phyloP scores from a whole-genome alignment of 2,113 vertebrate genomes.

The Brevimyrus niger region DNA sequence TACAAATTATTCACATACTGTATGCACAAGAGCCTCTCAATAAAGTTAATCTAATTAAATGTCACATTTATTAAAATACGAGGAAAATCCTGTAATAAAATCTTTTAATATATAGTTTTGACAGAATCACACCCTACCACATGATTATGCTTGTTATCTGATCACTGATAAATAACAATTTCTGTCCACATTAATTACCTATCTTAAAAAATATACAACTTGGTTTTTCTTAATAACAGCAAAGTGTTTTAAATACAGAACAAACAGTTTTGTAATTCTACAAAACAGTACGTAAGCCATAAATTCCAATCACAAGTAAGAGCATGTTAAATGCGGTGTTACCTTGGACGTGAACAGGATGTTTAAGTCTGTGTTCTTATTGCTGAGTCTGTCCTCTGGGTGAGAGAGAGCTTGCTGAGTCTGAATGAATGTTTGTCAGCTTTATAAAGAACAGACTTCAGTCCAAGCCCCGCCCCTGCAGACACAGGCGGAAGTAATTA shows the following conservation, averaged over 20 bases:
- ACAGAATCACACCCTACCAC: not conserved
- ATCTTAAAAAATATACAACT: not conserved
- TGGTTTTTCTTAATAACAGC: not conserved
- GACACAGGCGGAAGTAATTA: constrained; percentile 38
- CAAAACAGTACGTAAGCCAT: not conserved
- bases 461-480: constrained; percentile 13
- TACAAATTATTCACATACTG: not conserved
- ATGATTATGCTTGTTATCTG: not conserved
- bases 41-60: not conserved
- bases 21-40: not conserved
- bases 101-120: not conserved
- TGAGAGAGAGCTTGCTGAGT: constrained; percentile 17
- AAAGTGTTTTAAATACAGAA: not conserved
- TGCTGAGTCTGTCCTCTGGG: constrained; percentile 3
- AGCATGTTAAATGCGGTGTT: not conserved
- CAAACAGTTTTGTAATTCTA: not conserved
- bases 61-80: not conserved
- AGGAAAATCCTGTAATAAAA: not conserved
- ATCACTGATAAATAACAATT: not conserved
- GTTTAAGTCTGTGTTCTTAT: not conserved
- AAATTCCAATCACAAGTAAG: not conserved
- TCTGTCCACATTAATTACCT: not conserved
- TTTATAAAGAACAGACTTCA: constrained; percentile 41
- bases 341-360: constrained; percentile 20
- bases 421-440: constrained; percentile 11